Conservation (phyloP, 2,888 invertebrate species). For the Rotaria socialis region DNA sequence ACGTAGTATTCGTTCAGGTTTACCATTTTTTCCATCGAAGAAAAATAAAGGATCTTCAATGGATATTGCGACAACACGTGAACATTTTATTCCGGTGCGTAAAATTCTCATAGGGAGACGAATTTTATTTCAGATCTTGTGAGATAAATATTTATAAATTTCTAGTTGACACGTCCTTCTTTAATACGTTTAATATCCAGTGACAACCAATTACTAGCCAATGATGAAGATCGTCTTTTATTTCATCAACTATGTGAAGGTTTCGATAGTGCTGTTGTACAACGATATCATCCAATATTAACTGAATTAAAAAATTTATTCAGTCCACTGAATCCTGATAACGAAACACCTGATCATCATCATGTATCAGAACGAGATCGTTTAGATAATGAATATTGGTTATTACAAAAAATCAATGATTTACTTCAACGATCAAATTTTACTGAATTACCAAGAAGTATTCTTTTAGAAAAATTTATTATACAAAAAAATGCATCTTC, state of each 20-base stretch:
- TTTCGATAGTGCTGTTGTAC: constrained; percentile 54
- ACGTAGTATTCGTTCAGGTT: background rate
- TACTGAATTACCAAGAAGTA: constrained; percentile 52
- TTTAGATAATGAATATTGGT: constrained; percentile 58
- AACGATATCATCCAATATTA: constrained; percentile 55
- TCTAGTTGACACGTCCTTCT: constrained; percentile 20
- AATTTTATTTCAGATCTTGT: too few relatives aligned
- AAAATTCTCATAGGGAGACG: too few relatives aligned
- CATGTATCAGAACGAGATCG: constrained; percentile 52
- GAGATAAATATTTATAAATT: background rate
- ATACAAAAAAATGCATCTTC: background rate
- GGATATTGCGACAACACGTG: background rate
- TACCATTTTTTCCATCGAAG: constrained; percentile 14
- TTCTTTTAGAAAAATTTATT: constrained; percentile 47
- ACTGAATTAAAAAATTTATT: constrained; percentile 55
- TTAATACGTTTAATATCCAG: constrained; percentile 12
- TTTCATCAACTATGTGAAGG: constrained; percentile 55
- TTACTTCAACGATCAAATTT: constrained; percentile 57
- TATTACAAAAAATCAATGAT: constrained; percentile 54
- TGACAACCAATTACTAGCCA: background rate
- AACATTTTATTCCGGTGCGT: constrained; percentile 20
- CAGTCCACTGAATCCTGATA: constrained; percentile 59
- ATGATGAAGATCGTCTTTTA: background rate
- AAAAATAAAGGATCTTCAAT: background rate
- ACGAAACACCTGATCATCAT: constrained; percentile 54